phyloP scores from a whole-genome alignment of 2,113 vertebrate species.

The Centropus bengalensis region DNA sequence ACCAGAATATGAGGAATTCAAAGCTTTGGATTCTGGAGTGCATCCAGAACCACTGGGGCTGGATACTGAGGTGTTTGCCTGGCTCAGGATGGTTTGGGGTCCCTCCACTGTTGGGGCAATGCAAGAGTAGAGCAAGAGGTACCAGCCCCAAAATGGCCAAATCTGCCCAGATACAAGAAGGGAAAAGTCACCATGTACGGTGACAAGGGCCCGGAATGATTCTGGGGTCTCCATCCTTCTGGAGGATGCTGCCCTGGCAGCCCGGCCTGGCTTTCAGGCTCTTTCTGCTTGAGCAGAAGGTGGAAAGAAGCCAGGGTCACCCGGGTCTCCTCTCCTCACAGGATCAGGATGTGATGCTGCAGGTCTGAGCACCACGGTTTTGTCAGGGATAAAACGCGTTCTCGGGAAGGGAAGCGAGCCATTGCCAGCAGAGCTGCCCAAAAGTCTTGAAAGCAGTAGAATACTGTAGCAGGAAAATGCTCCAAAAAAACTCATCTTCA shows the following conservation, averaged over 20 bases:
- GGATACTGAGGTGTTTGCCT: too few relatives aligned
- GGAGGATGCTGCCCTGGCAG: too few relatives aligned
- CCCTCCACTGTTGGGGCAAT: too few relatives aligned
- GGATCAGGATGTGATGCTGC: not conserved
- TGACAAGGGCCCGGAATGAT: not conserved
- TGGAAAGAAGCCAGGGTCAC: not conserved
- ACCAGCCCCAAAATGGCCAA: not conserved
- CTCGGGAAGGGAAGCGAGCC: not conserved
- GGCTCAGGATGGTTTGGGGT: not conserved
- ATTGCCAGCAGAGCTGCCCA: not conserved
- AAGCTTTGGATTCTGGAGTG: not conserved
- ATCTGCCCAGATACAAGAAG: not conserved
- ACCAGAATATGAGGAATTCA: not conserved
- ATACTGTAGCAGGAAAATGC: not conserved
- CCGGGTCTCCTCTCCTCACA: not conserved
- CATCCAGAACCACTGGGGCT: fast-evolving
- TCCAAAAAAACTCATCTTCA: fast-evolving
- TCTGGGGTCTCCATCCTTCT: not conserved
- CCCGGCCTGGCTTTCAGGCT: not conserved
- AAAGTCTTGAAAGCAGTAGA: not conserved
- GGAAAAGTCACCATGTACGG: not conserved
- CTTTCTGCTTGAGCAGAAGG: not conserved
- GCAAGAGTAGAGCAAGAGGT: not conserved
- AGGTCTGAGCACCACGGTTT: not conserved
- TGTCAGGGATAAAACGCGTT: fast-evolving